Conservation (phyloP, 2,113 vertebrate genomes). For the Erpornis zantholeuca region DNA sequence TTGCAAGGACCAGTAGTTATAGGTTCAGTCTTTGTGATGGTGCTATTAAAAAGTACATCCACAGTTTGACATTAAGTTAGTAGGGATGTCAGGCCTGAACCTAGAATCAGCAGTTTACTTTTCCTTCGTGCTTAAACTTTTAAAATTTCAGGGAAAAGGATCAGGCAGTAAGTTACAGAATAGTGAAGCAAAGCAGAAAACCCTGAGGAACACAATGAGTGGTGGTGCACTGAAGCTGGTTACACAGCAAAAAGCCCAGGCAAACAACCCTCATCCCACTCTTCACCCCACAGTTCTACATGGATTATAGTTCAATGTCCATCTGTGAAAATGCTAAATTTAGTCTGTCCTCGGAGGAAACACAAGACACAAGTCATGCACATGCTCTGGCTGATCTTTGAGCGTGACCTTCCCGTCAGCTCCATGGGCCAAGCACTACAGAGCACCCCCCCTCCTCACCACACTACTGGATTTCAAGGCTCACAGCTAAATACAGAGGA, state of each 20-base stretch:
- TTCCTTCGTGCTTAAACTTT: not conserved
- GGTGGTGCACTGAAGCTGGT: not conserved
- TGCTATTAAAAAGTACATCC: not conserved
- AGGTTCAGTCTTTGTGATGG: not conserved
- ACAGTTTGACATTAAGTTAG: not conserved
- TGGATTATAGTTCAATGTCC: not conserved
- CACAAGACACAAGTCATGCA: not conserved
- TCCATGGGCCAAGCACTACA: not conserved
- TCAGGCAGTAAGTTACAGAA: not conserved
- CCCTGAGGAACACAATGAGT: not conserved
- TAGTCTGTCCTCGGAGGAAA: conserved; percentile 44
- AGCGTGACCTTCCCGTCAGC: conserved; percentile 32
- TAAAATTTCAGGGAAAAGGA: not conserved
- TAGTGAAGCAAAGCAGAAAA: not conserved
- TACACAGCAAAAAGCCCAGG: not conserved
- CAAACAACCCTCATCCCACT: not conserved
- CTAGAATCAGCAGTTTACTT: not conserved
- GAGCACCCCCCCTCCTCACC: not conserved
- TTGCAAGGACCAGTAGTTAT: not conserved
- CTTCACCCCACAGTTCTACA: not conserved
- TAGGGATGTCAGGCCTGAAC: not conserved
- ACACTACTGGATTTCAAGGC: not conserved
- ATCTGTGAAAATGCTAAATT: conserved; percentile 54
- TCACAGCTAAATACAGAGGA: not conserved
- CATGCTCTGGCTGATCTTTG: not conserved